Evolutionary conservation across 2,113 vertebrate species (phyloP).

Genomic region (Heterochromis multidens): DNA sequence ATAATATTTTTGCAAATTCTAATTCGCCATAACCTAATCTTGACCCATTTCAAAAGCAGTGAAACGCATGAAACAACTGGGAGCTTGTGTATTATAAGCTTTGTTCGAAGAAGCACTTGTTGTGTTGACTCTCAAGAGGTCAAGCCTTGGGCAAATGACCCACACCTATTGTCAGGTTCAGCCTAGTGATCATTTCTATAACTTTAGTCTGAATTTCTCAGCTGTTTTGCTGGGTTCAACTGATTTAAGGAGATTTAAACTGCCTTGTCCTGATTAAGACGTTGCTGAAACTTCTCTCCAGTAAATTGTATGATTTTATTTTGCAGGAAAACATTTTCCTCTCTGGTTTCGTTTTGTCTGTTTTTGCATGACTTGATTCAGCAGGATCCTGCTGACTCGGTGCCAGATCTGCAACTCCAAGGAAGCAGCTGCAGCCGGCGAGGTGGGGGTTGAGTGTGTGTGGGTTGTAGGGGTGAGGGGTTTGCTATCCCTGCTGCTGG

Average conservation of each 20-base stretch:
- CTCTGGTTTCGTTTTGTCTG: neutral
- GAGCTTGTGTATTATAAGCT: accelerated
- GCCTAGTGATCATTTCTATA: neutral
- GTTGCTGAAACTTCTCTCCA: neutral
- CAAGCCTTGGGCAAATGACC: accelerated
- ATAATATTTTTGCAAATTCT: neutral
- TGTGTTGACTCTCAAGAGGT: neutral
- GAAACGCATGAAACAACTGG: neutral
- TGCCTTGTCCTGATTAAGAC: neutral
- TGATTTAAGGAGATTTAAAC: too few species aligned
- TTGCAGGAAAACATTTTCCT: neutral
- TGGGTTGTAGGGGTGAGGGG: neutral
- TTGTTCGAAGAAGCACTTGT: neutral
- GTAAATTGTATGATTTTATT: conserved; percentile 30
- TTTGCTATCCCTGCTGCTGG: neutral
- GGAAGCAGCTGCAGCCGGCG: conserved; percentile 41
- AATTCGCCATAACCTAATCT: accelerated
- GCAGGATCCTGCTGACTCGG: conserved; percentile 26
- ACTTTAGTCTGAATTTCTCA: neutral
- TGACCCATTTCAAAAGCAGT: neutral
- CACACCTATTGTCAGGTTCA: neutral
- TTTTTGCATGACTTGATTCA: conserved; percentile 14
- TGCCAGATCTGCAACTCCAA: conserved; percentile 8
- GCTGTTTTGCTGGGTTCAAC: too few species aligned
- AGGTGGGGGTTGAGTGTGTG: neutral